Percentiles rank a stretch among this genome's conserved stretches.
Evolutionary conservation across 2,888 invertebrate species (phyloP).

Genomic region (Sphinx pinastri): DNA sequence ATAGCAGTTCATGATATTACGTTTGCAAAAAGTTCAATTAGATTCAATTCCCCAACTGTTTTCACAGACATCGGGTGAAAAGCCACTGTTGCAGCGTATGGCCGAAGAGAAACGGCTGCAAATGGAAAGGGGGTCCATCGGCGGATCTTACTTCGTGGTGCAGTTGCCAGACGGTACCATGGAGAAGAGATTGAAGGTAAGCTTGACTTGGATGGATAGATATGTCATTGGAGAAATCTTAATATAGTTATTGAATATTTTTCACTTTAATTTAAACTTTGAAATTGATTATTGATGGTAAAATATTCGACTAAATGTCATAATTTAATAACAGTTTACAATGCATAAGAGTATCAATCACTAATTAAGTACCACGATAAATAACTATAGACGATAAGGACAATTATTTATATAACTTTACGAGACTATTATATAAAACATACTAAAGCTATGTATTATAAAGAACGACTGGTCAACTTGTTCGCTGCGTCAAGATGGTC

Average conservation of each 20-base stretch:
- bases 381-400: not conserved
- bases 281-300: too few relatives aligned
- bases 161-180: constrained; percentile 95
- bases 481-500: not conserved
- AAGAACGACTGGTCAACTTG: not conserved
- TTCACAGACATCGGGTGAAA: constrained; percentile 85
- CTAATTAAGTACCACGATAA: not conserved
- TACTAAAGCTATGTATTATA: too few relatives aligned
- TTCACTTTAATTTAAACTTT: not conserved
- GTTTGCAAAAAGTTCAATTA: constrained; percentile 7
- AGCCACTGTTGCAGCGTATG: constrained; percentile 95
- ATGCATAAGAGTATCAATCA: not conserved
- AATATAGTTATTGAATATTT: not conserved
- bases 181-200: constrained; percentile 94
- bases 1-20: too few relatives aligned
- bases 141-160: constrained; percentile 93
- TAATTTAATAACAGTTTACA: too few relatives aligned
- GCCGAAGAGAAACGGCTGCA: constrained; percentile 96
- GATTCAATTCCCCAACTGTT: not conserved
- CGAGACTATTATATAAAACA: not conserved
- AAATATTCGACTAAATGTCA: too few relatives aligned
- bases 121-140: constrained; percentile 95
- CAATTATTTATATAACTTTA: not conserved
- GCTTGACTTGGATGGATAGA: constrained; percentile 34
- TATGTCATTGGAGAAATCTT: not conserved